Percentiles rank a stretch among this genome's conserved stretches.
Conservation (phyloP, 2,797 vertebrate genomes). For the Poecilia picta region DNA sequence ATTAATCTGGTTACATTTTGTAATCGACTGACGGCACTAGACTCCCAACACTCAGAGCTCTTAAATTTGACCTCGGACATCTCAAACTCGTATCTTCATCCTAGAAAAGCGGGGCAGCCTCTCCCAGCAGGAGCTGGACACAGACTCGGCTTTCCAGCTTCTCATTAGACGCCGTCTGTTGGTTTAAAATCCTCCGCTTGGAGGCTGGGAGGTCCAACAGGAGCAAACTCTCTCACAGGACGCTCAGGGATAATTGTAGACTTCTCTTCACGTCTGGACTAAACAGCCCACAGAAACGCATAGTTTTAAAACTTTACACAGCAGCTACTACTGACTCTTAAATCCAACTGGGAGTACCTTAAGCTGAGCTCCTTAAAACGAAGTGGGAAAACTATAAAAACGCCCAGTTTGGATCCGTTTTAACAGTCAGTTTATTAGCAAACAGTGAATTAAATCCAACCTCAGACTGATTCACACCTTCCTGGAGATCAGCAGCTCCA, state of each 20-base stretch:
- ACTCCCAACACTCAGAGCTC: background rate
- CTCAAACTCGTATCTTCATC: background rate
- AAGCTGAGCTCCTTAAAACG: slow-evolving; percentile 7
- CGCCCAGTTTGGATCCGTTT: background rate
- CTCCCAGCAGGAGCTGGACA: slow-evolving; percentile 5
- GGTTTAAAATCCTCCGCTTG: slow-evolving; percentile 52
- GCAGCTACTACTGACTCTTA: background rate
- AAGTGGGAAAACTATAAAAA: slow-evolving; percentile 10
- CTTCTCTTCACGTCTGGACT: slow-evolving; percentile 24
- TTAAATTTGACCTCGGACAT: background rate
- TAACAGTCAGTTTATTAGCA: background rate
- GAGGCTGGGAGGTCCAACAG: slow-evolving; percentile 42
- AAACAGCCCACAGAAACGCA: slow-evolving; percentile 32
- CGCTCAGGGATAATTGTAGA: slow-evolving; percentile 16
- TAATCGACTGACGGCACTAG: no score
- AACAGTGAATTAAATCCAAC: background rate
- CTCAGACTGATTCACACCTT: no score
- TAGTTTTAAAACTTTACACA: slow-evolving; percentile 12
- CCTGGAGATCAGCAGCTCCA: background rate
- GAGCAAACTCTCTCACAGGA: slow-evolving; percentile 19
- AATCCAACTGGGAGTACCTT: background rate
- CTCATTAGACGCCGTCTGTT: slow-evolving; percentile 53
- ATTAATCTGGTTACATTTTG: no score
- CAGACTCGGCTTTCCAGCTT: slow-evolving; percentile 9
- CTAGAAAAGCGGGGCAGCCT: background rate